phyloP scores from a whole-genome alignment of 2,113 vertebrate genomes.

The Rhombomys opimus region DNA sequence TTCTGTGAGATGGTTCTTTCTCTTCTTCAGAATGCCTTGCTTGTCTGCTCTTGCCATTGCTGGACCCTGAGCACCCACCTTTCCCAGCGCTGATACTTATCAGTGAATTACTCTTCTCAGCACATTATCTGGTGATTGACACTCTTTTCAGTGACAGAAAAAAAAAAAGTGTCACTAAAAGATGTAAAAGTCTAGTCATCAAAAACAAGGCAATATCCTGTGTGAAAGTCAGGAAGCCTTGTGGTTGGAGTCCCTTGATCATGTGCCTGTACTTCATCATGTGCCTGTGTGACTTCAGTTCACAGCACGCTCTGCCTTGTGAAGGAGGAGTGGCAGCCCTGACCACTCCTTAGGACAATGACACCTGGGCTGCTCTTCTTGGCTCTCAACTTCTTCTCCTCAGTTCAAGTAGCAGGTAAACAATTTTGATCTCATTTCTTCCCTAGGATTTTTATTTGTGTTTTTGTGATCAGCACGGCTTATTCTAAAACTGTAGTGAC shows the following conservation, averaged over 20 bases:
- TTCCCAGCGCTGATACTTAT: background rate
- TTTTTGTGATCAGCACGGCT: background rate
- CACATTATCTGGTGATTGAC: background rate
- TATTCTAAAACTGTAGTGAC: slow-evolving; percentile 18
- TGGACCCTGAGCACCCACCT: background rate
- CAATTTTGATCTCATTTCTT: slow-evolving; percentile 49
- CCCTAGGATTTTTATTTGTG: slow-evolving; percentile 27
- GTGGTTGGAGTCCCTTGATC: slow-evolving; percentile 81
- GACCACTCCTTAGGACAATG: slow-evolving; percentile 80
- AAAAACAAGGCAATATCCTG: slow-evolving; percentile 84
- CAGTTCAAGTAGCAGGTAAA: slow-evolving; percentile 87
- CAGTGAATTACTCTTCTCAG: background rate
- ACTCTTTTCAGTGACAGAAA: slow-evolving; percentile 37
- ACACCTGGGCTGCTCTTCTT: slow-evolving; percentile 84
- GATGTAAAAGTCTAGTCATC: slow-evolving; percentile 83
- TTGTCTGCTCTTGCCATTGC: background rate
- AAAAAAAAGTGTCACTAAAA: slow-evolving; percentile 71
- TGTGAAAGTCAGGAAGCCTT: slow-evolving; percentile 75
- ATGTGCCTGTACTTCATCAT: slow-evolving; percentile 74
- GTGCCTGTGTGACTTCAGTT: slow-evolving; percentile 59
- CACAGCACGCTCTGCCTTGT: slow-evolving; percentile 15
- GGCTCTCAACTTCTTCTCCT: slow-evolving; percentile 84
- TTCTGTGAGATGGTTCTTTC: background rate
- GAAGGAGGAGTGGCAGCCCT: slow-evolving; percentile 70
- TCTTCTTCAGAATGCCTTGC: background rate